Base-by-base conservation (phyloP, 2,888 invertebrate species). In the Punctoribates punctum region DNA sequence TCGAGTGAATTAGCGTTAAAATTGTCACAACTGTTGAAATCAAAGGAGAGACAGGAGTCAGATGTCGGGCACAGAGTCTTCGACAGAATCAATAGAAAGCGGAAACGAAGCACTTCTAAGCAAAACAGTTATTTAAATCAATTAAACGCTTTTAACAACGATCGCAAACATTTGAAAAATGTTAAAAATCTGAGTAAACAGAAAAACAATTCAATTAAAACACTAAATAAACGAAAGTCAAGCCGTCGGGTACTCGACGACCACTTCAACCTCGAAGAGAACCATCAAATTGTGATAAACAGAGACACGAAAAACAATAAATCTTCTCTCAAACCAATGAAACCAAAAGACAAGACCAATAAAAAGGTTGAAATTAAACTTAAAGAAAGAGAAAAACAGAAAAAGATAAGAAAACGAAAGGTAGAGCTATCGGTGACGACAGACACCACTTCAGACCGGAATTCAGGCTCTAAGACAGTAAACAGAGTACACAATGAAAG, bases 181-280 rank as follows among this genome's bases (percentile, higher is more conserved):
- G 23, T 23, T 46, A 70, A 70, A 23, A 3, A 42, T 1, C 5
- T 20, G 8, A 20, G 3, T 67, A 38, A 34, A 67, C 67, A 38
- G 4, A 67, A 42, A 38, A 15, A 38, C 17, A 34, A 17, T 65
- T 60, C 27, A 25, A 60, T 20, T 46, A 70, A 70, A 23, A 34
- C 70, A 8, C 38, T 42, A 13, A 20, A 23, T 23, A 70, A 70
- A 23, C 38, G 46, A 23, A 70, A 46, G 46, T 70, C 70, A 9
- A 25, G 42, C 38, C 9, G 70, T 46, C 34, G 70, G 3, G 70
- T 70, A 11, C 46, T 70, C 8, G 46, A 38, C 46, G 70, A 70
- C 13, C 70, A 70, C 34, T 70, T 70, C 23, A 38, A 70, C n/a
- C 11, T 70, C 46, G 70, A 70, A 25, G 70, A 70, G n/a, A 46